phyloP scores from a whole-genome alignment of 2,113 vertebrate species.

The Merops nubicus region DNA sequence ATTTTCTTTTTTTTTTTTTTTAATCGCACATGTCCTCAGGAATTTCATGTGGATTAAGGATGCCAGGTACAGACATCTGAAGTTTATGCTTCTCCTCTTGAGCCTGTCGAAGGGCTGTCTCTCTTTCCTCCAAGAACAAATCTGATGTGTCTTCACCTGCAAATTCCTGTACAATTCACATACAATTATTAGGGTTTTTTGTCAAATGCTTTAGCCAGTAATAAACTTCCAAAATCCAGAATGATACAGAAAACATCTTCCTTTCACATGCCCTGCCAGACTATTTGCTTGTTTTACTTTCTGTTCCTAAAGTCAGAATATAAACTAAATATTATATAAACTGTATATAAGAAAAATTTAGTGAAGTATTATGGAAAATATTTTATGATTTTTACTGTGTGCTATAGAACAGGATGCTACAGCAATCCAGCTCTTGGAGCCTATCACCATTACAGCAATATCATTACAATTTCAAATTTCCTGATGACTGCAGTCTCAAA shows the following conservation, averaged over 20 bases:
- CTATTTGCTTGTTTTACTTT: neutral
- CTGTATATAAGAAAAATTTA: too few species aligned
- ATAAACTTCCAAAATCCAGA: neutral
- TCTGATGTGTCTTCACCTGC: slow-evolving; percentile 96
- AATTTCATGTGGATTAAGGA: slow-evolving; percentile 97
- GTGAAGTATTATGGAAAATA: neutral
- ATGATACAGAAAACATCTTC: neutral
- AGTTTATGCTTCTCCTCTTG: slow-evolving; percentile 98
- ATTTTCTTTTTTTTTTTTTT: slow-evolving; percentile 39
- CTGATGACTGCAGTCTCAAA: neutral
- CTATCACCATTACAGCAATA: neutral
- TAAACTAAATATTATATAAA: too few species aligned
- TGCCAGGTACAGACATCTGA: slow-evolving; percentile 96
- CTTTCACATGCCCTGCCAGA: neutral
- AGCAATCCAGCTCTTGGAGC: neutral
- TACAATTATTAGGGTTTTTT: neutral
- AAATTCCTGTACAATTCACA: slow-evolving; percentile 84
- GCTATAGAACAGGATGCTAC: neutral
- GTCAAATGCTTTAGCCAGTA: neutral
- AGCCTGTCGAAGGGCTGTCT: slow-evolving; percentile 90
- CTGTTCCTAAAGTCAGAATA: neutral
- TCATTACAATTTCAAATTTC: neutral
- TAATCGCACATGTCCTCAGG: slow-evolving; percentile 98
- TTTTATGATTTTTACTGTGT: rapidly evolving
- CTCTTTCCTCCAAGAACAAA: slow-evolving; percentile 94